phyloP scores from a whole-genome alignment of 2,113 vertebrate species.

The Sinocyclocheilus rhinocerous region DNA sequence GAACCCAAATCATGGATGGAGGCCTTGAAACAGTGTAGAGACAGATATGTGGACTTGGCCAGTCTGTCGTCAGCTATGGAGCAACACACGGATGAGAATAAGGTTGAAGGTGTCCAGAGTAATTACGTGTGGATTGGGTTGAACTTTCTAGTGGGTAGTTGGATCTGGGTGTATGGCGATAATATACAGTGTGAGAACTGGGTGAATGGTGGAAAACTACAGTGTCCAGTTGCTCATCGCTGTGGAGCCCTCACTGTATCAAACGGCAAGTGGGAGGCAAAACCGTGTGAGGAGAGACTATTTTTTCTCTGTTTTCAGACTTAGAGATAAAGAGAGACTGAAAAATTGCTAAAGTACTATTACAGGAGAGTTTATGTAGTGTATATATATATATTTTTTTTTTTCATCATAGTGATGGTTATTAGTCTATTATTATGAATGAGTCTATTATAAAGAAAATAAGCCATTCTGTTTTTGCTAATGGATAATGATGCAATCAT shows the following conservation, averaged over 20 bases:
- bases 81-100: background rate
- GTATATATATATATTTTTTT: too few species aligned
- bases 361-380: too few species aligned
- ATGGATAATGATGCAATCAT: too few species aligned
- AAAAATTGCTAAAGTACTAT: too few species aligned
- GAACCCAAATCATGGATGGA: background rate
- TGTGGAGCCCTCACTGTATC: background rate
- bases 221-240: background rate
- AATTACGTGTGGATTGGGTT: constrained; percentile 16
- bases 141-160: background rate
- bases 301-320: constrained; percentile 15
- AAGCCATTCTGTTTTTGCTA: too few species aligned
- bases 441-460: too few species aligned
- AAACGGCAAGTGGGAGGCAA: background rate
- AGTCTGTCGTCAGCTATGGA: background rate
- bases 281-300: background rate
- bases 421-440: too few species aligned
- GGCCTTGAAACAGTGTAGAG: too few species aligned
- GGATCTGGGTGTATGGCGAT: background rate
- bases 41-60: too few species aligned
- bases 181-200: constrained; percentile 1
- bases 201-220: background rate
- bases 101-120: background rate
- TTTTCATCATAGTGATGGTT: too few species aligned
- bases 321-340: too few species aligned